Evolutionary conservation across 2,888 invertebrate genomes (phyloP).

Genomic region (Sylvicola cinctus): DNA sequence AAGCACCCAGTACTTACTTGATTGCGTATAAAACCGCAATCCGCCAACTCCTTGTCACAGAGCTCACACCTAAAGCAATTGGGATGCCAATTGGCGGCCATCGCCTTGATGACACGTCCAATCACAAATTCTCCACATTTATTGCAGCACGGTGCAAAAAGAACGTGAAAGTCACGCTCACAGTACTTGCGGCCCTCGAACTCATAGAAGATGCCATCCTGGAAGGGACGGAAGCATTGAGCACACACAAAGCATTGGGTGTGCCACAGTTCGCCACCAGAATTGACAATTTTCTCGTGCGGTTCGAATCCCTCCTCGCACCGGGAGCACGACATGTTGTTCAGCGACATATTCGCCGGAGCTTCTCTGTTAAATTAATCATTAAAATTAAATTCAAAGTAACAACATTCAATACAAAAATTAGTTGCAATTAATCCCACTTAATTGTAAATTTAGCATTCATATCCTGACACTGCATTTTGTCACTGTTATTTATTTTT

Average conservation of each 20-base stretch:
- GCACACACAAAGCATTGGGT: slow-evolving; percentile 99
- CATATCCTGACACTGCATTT: too few species aligned
- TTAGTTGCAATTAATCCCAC: too few species aligned
- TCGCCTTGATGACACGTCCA: slow-evolving; percentile 97
- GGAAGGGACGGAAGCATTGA: slow-evolving; percentile 95
- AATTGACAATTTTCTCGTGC: slow-evolving; percentile 96
- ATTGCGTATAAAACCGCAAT: slow-evolving; percentile 91
- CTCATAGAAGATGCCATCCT: slow-evolving; percentile 95
- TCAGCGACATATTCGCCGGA: slow-evolving; percentile 52
- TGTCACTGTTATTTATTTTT: too few species aligned
- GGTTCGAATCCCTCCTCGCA: slow-evolving; percentile 92
- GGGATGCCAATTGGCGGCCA: slow-evolving; percentile 99
- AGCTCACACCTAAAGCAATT: slow-evolving; percentile 92
- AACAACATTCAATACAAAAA: too few species aligned
- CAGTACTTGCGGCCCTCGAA: slow-evolving; percentile 99
- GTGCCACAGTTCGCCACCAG: slow-evolving; percentile 97
- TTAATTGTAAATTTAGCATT: too few species aligned
- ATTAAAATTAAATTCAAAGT: too few species aligned
- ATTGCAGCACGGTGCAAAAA: slow-evolving; percentile 86
- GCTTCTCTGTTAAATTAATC: too few species aligned
- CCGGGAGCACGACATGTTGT: slow-evolving; percentile 84
- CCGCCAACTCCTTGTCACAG: slow-evolving; percentile 80
- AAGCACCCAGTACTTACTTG: slow-evolving; percentile 48
- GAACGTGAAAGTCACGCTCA: slow-evolving; percentile 94
- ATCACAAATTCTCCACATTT: slow-evolving; percentile 87